Evolutionary conservation across 1,140 invertebrate species (phyloP).

Genomic region (Achroia grisella): DNA sequence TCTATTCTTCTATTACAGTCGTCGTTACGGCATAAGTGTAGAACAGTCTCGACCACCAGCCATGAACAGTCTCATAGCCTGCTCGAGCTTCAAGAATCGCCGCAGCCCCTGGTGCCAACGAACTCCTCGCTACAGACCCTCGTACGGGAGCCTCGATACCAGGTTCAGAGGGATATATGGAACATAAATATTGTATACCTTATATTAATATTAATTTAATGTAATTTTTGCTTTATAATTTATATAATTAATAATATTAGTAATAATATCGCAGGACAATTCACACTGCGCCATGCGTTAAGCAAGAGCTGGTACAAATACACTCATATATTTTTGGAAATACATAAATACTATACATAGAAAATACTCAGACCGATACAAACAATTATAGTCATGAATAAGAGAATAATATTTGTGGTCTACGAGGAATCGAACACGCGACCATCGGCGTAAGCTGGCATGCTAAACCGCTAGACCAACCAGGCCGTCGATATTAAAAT

Average conservation of each 20-base stretch:
- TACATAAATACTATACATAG: too few relatives aligned
- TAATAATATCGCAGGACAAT: neutral
- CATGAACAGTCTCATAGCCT: conserved; percentile 82
- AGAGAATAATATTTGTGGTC: too few relatives aligned
- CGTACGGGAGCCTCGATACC: conserved; percentile 54
- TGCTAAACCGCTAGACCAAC: too few relatives aligned
- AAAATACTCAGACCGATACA: too few relatives aligned
- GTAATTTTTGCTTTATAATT: too few relatives aligned
- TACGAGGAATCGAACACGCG: too few relatives aligned
- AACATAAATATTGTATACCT: conserved; percentile 12
- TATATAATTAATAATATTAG: too few relatives aligned
- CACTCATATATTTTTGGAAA: too few relatives aligned
- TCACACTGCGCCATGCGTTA: neutral
- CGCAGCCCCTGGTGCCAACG: conserved; percentile 76
- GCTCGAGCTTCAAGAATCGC: conserved; percentile 84
- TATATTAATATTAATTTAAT: neutral
- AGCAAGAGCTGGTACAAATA: neutral
- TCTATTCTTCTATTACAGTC: conserved; percentile 37
- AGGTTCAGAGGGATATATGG: conserved; percentile 44
- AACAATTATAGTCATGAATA: too few relatives aligned
- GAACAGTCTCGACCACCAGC: conserved; percentile 76
- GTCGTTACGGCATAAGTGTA: conserved; percentile 72
- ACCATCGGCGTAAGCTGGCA: too few relatives aligned
- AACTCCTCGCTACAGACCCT: conserved; percentile 46
- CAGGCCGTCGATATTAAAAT: too few relatives aligned